A percentile compares a stretch with the other conserved stretches of the same genome.
Conservation (phyloP, 2,888 invertebrate species). For the Mactromeris polynyma region DNA sequence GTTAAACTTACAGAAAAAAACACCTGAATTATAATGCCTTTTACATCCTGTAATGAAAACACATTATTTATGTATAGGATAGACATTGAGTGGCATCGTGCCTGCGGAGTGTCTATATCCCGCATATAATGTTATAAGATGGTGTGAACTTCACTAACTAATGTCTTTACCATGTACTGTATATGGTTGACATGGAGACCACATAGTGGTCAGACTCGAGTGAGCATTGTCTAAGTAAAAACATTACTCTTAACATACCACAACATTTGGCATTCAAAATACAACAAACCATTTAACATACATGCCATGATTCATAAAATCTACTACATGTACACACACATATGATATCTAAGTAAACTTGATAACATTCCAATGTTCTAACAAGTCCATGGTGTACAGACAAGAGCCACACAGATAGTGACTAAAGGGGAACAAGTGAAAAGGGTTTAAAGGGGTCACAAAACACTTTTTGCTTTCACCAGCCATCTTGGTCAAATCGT, state of each 20-base stretch:
- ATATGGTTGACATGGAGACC: too few relatives aligned
- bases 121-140: too few relatives aligned
- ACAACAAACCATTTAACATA: neutral
- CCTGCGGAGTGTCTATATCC: too few relatives aligned
- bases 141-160: too few relatives aligned
- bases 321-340: neutral
- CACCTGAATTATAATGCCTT: neutral
- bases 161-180: too few relatives aligned
- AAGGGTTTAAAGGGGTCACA: too few relatives aligned
- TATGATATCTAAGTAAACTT: neutral
- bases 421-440: neutral
- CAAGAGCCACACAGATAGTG: neutral
- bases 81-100: neutral
- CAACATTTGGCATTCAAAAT: neutral
- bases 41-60: constrained; percentile 2
- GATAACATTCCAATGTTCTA: too few relatives aligned
- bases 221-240: too few relatives aligned
- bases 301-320: neutral
- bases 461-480: too few relatives aligned
- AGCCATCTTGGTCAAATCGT: too few relatives aligned
- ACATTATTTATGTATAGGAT: neutral
- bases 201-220: too few relatives aligned
- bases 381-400: neutral
- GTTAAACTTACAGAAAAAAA: neutral
- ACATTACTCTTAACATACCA: neutral